Evolutionary conservation across 2,113 vertebrate species (phyloP).

Genomic region (Dicaeum eximium): DNA sequence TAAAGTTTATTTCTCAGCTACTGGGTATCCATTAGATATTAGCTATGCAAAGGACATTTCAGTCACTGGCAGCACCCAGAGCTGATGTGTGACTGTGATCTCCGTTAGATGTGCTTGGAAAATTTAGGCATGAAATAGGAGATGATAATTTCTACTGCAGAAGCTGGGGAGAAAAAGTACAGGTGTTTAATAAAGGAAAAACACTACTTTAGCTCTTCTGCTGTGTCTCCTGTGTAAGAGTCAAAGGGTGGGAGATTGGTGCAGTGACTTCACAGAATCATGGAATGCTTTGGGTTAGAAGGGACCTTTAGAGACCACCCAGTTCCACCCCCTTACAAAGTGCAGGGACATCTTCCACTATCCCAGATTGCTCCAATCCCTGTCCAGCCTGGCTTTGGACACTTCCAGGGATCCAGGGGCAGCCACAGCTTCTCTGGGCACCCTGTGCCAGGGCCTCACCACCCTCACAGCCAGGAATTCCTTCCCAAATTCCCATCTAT

Average conservation of each 20-base stretch:
- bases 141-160: not conserved
- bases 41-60: not conserved
- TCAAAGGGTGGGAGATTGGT: not conserved
- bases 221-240: not conserved
- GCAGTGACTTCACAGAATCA: not conserved
- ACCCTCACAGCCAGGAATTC: rapidly evolving
- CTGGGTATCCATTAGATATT: not conserved
- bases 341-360: not conserved
- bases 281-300: not conserved
- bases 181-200: not conserved
- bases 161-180: not conserved
- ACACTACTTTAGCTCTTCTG: not conserved
- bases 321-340: rapidly evolving
- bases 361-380: not conserved
- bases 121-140: not conserved
- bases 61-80: not conserved
- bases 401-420: not conserved
- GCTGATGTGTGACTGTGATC: not conserved
- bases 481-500: not conserved
- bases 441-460: rapidly evolving
- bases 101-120: not conserved
- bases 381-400: not conserved
- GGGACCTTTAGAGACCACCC: not conserved
- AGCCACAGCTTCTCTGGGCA: not conserved
- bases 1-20: not conserved